Conservation (phyloP, 2,888 invertebrate species). For the Tetramorium bicarinatum region DNA sequence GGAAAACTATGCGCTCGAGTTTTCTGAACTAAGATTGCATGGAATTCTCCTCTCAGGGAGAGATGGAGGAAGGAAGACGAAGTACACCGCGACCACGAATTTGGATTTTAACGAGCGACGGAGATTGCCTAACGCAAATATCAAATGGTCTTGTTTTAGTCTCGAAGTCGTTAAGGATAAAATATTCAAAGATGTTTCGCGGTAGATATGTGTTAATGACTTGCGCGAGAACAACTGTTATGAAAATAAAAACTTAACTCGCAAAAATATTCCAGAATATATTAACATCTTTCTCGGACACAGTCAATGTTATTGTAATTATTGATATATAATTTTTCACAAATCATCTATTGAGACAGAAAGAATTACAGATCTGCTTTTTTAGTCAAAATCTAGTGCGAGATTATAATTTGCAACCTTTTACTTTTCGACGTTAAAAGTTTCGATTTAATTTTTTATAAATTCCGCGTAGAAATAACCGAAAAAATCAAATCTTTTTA, state of each 20-base stretch:
- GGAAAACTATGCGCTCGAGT: not conserved
- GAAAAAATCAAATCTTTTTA: slow-evolving; percentile 20
- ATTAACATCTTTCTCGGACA: not conserved
- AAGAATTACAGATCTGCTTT: not conserved
- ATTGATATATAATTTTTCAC: not conserved
- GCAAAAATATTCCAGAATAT: slow-evolving; percentile 9
- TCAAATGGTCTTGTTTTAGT: slow-evolving; percentile 33
- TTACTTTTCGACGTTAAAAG: slow-evolving; percentile 17
- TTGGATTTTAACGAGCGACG: slow-evolving; percentile 38
- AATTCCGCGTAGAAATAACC: slow-evolving; percentile 17
- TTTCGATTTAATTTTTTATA: slow-evolving; percentile 26
- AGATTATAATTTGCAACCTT: not conserved
- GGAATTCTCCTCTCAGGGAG: slow-evolving; percentile 17
- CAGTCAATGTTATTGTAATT: not conserved
- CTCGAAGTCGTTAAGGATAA: slow-evolving; percentile 34
- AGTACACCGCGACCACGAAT: slow-evolving; percentile 11
- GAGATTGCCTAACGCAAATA: slow-evolving; percentile 36
- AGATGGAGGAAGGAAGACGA: not conserved
- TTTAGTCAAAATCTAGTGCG: not conserved
- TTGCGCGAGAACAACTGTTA: slow-evolving; percentile 1
- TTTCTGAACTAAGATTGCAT: slow-evolving; percentile 14
- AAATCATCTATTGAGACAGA: not conserved
- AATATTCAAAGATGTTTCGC: slow-evolving; percentile 40
- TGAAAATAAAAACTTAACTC: not conserved
- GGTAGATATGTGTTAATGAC: slow-evolving; percentile 9